Conservation (phyloP, 2,888 invertebrate genomes). For the Acleris laterana region DNA sequence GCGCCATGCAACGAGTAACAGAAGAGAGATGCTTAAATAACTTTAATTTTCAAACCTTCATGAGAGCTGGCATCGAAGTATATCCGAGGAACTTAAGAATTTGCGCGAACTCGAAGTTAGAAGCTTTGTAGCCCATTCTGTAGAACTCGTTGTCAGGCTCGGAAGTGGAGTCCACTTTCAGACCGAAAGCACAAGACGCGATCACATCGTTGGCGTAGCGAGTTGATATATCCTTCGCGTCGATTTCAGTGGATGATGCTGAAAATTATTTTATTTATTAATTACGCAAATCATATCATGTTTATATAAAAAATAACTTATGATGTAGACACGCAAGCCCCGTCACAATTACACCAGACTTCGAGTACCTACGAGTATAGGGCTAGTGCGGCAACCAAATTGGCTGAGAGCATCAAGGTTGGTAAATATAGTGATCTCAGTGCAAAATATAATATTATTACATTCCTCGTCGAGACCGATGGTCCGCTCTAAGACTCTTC, state of each 20-base stretch:
- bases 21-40: not conserved
- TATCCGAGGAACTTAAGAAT: conserved; percentile 47
- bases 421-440: too few species aligned
- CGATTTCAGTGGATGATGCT: conserved; percentile 47
- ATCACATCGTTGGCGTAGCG: conserved; percentile 75
- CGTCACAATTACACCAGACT: too few species aligned
- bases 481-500: too few species aligned
- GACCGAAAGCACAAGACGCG: conserved; percentile 71
- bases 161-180: conserved; percentile 78
- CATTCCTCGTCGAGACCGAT: too few species aligned
- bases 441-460: too few species aligned
- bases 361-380: too few species aligned
- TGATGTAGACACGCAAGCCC: too few species aligned
- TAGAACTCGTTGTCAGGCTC: conserved; percentile 83
- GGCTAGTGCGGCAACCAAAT: too few species aligned
- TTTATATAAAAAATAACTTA: too few species aligned
- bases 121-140: conserved; percentile 70
- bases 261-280: conserved; percentile 17
- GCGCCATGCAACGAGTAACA: too few species aligned
- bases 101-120: conserved; percentile 56
- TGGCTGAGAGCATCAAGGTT: too few species aligned
- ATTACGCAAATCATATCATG: too few species aligned
- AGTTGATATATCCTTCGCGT: conserved; percentile 64
- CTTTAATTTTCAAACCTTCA: conserved; percentile 40
- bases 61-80: conserved; percentile 42